Base-by-base conservation (phyloP, 2,113 vertebrate species). In the Crotalus tigris region DNA sequence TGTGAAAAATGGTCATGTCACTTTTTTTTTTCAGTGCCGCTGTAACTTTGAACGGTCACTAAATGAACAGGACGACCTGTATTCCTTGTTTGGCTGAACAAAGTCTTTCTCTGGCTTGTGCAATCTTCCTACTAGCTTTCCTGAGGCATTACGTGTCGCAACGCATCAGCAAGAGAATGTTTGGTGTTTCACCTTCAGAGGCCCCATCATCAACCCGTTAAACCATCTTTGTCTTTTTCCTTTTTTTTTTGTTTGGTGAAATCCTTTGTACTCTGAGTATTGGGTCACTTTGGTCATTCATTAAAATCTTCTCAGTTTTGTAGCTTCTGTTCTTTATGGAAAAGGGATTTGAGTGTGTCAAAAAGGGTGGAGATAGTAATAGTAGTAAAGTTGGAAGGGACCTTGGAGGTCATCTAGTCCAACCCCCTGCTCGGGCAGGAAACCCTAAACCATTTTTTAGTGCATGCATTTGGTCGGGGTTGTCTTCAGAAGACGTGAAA, bases 361-460 rank as follows among this genome's bases (percentile, higher is more conserved):
- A 0, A n/a, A 0, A 0, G 54, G 59, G 33, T 87, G 29, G 58
- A 17, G 58, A 39, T 33, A 33, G 33, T 33, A 33, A 33, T 33
- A 33, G 33, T 33, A 33, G 33, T 33, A 33, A 33, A 33, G 33
- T 33, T 33, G 33, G 33, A 33, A 33, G 33, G 33, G 33, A 33
- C 33, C 33, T 33, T 33, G 33, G 33, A 33, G 33, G 33, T 33
- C 33, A 33, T 33, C 33, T 33, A 33, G 33, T 33, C 33, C 33
- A 33, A 33, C 33, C 33, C 33, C 33, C 33, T 33, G 33, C 33
- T 33, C 33, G 33, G 33, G 33, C 33, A 33, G 33, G 33, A 33
- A 33, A 33, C 33, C 33, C 33, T 33, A 33, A 33, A 33, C 33
- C 33, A 33, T 53, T 61, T 91, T 92, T 29, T 1, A 19, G 9